Evolutionary conservation across 1,140 invertebrate species (phyloP).

Genomic region (Calliopsis andreniformis): DNA sequence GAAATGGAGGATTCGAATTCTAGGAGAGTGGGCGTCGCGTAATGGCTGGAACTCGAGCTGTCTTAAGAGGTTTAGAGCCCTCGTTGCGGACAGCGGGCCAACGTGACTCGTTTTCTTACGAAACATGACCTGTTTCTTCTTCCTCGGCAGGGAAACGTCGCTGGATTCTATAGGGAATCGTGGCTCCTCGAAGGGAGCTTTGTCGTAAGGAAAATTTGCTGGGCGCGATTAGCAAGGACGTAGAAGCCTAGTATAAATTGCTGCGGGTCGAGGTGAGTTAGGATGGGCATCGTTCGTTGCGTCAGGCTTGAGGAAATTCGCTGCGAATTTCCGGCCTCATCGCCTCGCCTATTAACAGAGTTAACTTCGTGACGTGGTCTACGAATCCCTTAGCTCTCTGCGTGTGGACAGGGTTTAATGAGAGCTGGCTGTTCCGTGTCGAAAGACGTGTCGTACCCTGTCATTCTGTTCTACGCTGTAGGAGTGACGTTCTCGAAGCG

Average conservation of each 20-base stretch:
- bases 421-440: conserved; percentile 15
- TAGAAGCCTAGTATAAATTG: too few relatives aligned
- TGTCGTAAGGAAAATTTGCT: too few relatives aligned
- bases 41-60: conserved; percentile 28
- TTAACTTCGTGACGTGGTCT: neutral
- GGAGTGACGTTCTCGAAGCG: neutral
- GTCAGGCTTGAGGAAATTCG: neutral
- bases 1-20: conserved; percentile 48
- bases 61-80: conserved; percentile 33
- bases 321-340: conserved; percentile 8
- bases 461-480: neutral
- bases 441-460: conserved; percentile 18
- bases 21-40: conserved; percentile 3
- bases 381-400: neutral
- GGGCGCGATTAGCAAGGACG: too few relatives aligned
- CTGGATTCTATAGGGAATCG: too few relatives aligned
- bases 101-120: conserved; percentile 33
- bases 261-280: too few relatives aligned
- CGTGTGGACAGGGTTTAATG: conserved; percentile 31
- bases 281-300: neutral
- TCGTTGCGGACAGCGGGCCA: conserved; percentile 17
- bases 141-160: too few relatives aligned
- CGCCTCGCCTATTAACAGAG: conserved; percentile 18
- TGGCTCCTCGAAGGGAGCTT: too few relatives aligned
- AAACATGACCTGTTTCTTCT: neutral